Evolutionary conservation across 2,888 invertebrate species (phyloP), one percentile per base, ranked within the genome.

Genomic region (Chloroclystis v-ata): DNA sequence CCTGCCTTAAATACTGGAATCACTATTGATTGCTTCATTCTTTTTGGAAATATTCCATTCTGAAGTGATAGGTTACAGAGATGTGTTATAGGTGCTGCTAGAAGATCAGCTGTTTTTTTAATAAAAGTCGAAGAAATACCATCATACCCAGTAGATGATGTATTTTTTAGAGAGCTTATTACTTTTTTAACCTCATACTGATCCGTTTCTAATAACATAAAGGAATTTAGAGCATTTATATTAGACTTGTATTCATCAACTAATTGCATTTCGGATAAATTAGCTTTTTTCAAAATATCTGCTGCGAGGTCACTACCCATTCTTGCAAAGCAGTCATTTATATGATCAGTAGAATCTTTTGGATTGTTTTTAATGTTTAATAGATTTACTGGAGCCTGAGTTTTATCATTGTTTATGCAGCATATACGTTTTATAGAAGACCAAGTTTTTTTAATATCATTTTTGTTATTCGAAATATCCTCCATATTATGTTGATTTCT

Each of bases 361-460:
- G 28, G 14, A 2, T 1, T 8, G n/a, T 9, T n/a, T n/a, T 39
- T 28, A 7, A 28, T 1, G n/a, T 16, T 13, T 8, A 39, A 28
- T 2, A 39, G 28, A 2, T 28, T 11, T 4, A 9, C 25, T 1
- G 12, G 8, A 1, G 7, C 1, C n/a, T 28, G 4, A 1, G 12
- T 5, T 13, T 16, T n/a, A 28, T 6, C 13, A 13, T 26, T 37
- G 3, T 2, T 2, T 2, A 35, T 10, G 6, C 20, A 1, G n/a
- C 33, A 32, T 1, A 35, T 10, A 9, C 20, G 11, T 20, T 37
- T 37, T 9, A 37, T 37, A 1, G 26, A 25, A 13, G 11, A 9
- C 37, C 37, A 25, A 4, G 37, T 29, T 20, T 39, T 39, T 29
- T 40, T 40, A 30, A 30, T 30, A 13, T 40, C 12, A 0, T 13